phyloP scores from a whole-genome alignment of 2,888 invertebrate species.

The Elysia crispata region DNA sequence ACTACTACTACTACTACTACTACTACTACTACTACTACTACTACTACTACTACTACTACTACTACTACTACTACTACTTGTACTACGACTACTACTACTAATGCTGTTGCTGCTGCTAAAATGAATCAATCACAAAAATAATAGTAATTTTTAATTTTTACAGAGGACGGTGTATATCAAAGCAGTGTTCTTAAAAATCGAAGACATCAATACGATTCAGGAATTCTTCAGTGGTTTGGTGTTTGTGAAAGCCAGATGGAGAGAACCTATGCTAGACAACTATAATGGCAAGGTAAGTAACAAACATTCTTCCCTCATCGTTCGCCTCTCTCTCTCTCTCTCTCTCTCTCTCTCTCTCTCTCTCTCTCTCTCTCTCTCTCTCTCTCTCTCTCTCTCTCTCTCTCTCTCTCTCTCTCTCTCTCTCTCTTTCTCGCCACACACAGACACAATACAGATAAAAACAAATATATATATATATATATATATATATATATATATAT shows the following conservation, averaged over 20 bases:
- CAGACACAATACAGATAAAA: too few relatives aligned
- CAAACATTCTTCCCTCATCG: neutral
- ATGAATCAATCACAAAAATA: neutral
- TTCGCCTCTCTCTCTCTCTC: neutral
- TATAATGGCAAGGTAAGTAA: slow-evolving; percentile 16
- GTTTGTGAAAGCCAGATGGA: slow-evolving; percentile 73
- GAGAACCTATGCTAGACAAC: slow-evolving; percentile 70
- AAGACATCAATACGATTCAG: slow-evolving; percentile 76
- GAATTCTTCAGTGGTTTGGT: slow-evolving; percentile 74
- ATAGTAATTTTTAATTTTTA: too few relatives aligned
- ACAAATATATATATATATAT: too few relatives aligned
- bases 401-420: too few relatives aligned
- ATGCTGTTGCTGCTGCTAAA: too few relatives aligned
- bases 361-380: slow-evolving; percentile 16
- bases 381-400: too few relatives aligned
- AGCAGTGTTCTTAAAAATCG: slow-evolving; percentile 73
- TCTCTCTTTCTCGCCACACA: too few relatives aligned
- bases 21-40: neutral
- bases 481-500: too few relatives aligned
- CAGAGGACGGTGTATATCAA: slow-evolving; percentile 65
- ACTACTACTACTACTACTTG: neutral
- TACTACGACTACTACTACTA: too few relatives aligned
- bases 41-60: neutral
- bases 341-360: slow-evolving; percentile 27
- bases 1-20: neutral